Percentiles rank a stretch among this genome's conserved stretches.
These are phyloP conservation scores for Etheostoma perlongum DNA, from an alignment of 2,797 vertebrate genomes.

Conservation along the genomic window DNA sequence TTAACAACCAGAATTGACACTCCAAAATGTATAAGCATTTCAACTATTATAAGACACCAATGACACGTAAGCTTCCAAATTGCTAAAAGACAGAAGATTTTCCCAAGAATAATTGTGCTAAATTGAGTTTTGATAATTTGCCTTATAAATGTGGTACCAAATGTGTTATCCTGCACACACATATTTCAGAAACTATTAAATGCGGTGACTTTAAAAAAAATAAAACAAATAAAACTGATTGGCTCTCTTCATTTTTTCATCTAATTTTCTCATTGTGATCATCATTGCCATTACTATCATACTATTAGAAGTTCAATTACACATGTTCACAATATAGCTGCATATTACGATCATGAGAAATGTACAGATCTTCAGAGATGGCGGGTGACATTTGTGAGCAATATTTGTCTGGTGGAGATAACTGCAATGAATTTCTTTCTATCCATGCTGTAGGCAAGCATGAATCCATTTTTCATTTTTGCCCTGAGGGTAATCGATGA, in stretches of 20 bases:
- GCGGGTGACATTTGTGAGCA: constrained; percentile 47
- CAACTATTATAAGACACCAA: not conserved
- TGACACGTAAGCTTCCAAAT: constrained; percentile 26
- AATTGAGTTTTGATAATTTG: constrained; percentile 6
- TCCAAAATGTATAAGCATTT: not conserved
- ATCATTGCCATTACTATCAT: not conserved
- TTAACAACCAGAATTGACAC: not conserved
- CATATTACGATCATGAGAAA: constrained; percentile 34
- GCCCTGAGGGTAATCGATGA: constrained; percentile 79
- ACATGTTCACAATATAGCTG: constrained; percentile 5
- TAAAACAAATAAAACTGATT: no score
- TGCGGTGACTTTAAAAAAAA: no score
- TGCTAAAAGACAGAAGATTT: not conserved
- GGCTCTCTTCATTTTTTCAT: not conserved
- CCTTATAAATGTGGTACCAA: not conserved
- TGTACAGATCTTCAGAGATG: constrained; percentile 20
- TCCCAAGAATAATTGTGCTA: not conserved
- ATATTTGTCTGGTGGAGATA: constrained; percentile 46
- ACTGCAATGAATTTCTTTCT: constrained; percentile 57
- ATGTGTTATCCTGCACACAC: not conserved
- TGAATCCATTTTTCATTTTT: constrained; percentile 80
- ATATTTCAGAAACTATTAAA: not conserved
- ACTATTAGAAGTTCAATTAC: not conserved
- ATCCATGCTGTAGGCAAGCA: constrained; percentile 56
- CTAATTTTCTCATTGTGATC: not conserved